Conservation (phyloP, 1,140 invertebrate species). For the Drosophila nigromelanica region DNA sequence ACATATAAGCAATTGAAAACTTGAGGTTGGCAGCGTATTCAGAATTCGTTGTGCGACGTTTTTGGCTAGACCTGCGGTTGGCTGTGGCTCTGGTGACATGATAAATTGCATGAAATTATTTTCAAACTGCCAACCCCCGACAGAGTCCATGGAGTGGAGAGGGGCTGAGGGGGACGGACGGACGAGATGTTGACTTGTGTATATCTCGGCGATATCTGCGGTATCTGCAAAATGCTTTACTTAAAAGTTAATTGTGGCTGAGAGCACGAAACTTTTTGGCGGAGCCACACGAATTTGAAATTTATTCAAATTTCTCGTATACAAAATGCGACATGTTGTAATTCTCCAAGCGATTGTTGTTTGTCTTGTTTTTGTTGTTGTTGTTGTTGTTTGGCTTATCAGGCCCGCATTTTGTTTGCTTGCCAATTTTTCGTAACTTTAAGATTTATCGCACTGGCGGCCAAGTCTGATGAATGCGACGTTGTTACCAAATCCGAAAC, state of each 20-base stretch:
- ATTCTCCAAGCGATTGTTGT: slow-evolving; percentile 57
- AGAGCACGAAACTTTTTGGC: slow-evolving; percentile 53
- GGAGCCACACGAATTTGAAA: slow-evolving; percentile 61
- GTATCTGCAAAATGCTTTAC: slow-evolving; percentile 79
- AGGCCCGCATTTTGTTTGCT: slow-evolving; percentile 53
- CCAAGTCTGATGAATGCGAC: slow-evolving; percentile 47
- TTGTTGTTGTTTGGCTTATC: slow-evolving; percentile 28
- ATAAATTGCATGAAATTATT: slow-evolving; percentile 83
- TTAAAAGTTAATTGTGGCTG: slow-evolving; percentile 83
- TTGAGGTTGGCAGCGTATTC: slow-evolving; percentile 26
- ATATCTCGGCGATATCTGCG: slow-evolving; percentile 68
- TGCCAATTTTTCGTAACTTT: slow-evolving; percentile 60
- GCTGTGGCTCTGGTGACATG: slow-evolving; percentile 60
- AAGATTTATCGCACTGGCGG: slow-evolving; percentile 53
- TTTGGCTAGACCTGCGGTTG: neutral
- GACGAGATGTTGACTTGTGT: neutral
- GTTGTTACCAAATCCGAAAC: slow-evolving; percentile 54
- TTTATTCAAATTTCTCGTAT: slow-evolving; percentile 74
- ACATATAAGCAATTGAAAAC: too few species aligned
- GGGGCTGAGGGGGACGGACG: neutral
- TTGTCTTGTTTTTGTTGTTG: slow-evolving; percentile 27
- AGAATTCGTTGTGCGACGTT: slow-evolving; percentile 7
- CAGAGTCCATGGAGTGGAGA: too few species aligned
- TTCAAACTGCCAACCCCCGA: slow-evolving; percentile 52
- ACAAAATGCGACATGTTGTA: slow-evolving; percentile 77